phyloP scores from a whole-genome alignment of 2,113 vertebrate genomes.

The Butorides virescens region DNA sequence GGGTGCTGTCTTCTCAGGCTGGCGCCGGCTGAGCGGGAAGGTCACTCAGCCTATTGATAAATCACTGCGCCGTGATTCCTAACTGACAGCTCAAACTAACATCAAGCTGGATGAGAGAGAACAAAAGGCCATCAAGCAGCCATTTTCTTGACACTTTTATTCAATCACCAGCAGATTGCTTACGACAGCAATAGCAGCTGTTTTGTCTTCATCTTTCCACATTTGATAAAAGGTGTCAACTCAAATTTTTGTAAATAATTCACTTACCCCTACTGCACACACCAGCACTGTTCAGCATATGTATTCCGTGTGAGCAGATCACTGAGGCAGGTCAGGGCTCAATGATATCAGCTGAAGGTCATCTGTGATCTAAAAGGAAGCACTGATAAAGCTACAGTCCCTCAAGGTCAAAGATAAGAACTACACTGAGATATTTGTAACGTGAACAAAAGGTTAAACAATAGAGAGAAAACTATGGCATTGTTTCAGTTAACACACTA shows the following conservation, averaged over 20 bases:
- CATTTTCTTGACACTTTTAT: constrained; percentile 99
- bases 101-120: constrained; percentile 99
- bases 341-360: constrained; percentile 97
- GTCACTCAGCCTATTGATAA: constrained; percentile 99
- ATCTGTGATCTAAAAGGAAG: constrained; percentile 86
- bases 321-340: constrained; percentile 96
- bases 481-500: constrained; percentile 84
- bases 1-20: constrained; percentile 81
- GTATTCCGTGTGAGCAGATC: constrained; percentile 92
- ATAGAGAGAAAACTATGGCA: constrained; percentile 75
- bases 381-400: constrained; percentile 82
- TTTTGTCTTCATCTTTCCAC: constrained; percentile 99
- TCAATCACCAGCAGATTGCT: constrained; percentile 99
- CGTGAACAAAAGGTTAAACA: constrained; percentile 87
- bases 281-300: constrained; percentile 91
- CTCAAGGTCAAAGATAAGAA: constrained; percentile 98
- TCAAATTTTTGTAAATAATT: constrained; percentile 99
- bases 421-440: constrained; percentile 83
- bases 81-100: constrained; percentile 99
- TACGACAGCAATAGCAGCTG: constrained; percentile 99
- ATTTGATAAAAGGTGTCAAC: constrained; percentile 99
- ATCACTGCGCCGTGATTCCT: constrained; percentile 99
- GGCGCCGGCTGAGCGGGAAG: constrained; percentile 81
- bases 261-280: constrained; percentile 96
- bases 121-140: constrained; percentile 99